Evolutionary conservation across 64 coral and sea anemone genomes (phyloP), one percentile per base, ranked within the genome.

Genomic region (Stichodactyla mertensii): DNA sequence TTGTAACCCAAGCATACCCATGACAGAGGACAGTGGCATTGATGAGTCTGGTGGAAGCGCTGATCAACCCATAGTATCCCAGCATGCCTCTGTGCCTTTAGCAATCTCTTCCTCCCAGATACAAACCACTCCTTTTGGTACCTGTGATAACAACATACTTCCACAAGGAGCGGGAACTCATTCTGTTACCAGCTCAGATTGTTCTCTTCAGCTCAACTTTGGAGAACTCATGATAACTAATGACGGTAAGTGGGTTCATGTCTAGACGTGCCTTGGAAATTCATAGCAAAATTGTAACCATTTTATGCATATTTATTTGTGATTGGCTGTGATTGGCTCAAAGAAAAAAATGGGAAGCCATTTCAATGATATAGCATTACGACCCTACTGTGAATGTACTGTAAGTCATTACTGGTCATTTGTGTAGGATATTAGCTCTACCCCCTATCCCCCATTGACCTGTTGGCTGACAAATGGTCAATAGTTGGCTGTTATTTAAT

Each of bases 11-110:
- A 74, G 69, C 12, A 74, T 74, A 74, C 31, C 64, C 5, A 84
- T 58, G 70, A 83, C 88, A 2, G 88, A 89, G 16, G 88, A 89
- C n/a, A 89, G 88, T 12, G 88, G 88, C 4, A 89, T 89, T n/a
- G 88, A 77, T 57, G 88, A 82, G 64, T 84, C 64, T 27, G 58
- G 88, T 77, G 88, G 62, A n/a, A 89, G 88, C 16, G 1, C 57
- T 51, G 88, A 74, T 74, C 69, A 74, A 74, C 69, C 69, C 24
- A 74, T 74, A 74, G 69, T 31, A 74, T 74, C 69, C 69, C 69
- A 74, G 26, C 69, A 31, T 26, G 24, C 69, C 3, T 13, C 7
- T 31, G 24, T 27, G n/a, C n/a, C 66, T 10, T 27, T 23, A n/a
- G 20, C 20, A 18, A 19, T 19, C 61, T 18, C 61, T 16, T 64